phyloP scores from a whole-genome alignment of 2,113 vertebrate genomes.

The rat (Rattus norvegicus) region DNA sequence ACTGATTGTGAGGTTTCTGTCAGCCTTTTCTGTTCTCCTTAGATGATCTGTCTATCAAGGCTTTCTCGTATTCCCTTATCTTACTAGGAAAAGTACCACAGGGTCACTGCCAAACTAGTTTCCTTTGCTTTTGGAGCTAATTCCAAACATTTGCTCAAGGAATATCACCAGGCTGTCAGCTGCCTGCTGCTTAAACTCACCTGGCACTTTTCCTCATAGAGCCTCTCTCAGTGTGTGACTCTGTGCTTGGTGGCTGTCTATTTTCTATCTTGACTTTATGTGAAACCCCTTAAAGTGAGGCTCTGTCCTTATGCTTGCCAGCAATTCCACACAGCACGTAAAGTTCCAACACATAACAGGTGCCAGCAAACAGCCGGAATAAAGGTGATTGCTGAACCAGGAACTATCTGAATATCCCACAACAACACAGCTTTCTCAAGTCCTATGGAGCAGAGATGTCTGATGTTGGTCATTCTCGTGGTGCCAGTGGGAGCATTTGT shows the following conservation, averaged over 20 bases:
- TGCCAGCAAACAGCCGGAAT: background rate
- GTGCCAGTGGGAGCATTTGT: background rate
- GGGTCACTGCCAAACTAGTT: background rate
- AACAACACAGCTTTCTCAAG: background rate
- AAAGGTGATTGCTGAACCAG: background rate
- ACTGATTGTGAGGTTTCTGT: background rate
- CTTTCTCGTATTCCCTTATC: background rate
- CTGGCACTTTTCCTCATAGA: background rate
- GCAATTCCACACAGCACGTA: background rate
- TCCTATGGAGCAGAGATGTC: background rate
- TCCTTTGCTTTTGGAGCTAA: conserved; percentile 33
- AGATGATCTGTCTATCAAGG: background rate
- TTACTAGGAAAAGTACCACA: background rate
- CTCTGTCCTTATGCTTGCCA: rapidly evolving
- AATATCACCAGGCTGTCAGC: background rate
- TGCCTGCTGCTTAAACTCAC: background rate
- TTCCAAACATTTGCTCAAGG: background rate
- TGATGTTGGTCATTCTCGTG: background rate
- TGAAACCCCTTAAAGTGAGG: background rate
- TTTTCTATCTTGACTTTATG: background rate
- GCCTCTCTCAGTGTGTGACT: background rate
- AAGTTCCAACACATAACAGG: background rate
- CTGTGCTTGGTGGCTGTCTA: background rate
- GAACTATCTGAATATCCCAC: background rate
- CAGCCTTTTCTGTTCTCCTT: background rate